These are phyloP conservation scores for Triplophysa tibetana DNA, from an alignment of 2,113 vertebrate species.

Conservation along the genomic window DNA sequence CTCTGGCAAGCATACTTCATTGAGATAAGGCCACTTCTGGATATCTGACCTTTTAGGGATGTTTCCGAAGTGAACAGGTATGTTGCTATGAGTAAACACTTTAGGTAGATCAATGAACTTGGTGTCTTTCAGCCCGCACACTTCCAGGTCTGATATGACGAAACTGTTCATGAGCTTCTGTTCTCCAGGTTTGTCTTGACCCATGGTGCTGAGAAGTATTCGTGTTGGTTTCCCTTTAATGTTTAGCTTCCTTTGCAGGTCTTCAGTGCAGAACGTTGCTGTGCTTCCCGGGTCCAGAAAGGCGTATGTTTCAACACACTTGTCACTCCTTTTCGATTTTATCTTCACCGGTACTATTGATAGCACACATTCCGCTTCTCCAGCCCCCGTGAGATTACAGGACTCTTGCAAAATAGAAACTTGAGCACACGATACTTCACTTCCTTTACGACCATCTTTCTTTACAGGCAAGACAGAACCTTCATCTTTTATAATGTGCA, in stretches of 20 bases:
- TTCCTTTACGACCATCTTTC: neutral
- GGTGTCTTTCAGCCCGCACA: conserved; percentile 20
- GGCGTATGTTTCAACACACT: conserved; percentile 35
- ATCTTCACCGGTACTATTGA: conserved; percentile 34
- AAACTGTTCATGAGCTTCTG: conserved; percentile 21
- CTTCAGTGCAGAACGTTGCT: conserved; percentile 48
- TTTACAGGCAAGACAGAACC: conserved; percentile 2
- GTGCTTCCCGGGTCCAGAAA: conserved; percentile 40
- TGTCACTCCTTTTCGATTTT: conserved; percentile 31
- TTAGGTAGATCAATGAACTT: conserved; percentile 23
- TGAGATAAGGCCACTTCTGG: no score
- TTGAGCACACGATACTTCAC: neutral
- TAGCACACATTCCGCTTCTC: conserved; percentile 10
- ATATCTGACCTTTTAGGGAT: conserved; percentile 31
- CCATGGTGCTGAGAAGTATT: conserved; percentile 38
- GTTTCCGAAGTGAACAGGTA: conserved; percentile 12
- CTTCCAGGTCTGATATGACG: conserved; percentile 27
- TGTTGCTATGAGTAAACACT: conserved; percentile 33
- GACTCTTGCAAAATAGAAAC: conserved; percentile 4
- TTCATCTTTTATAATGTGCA: neutral
- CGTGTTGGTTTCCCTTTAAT: conserved; percentile 26
- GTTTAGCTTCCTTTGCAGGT: conserved; percentile 26
- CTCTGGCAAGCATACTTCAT: no score
- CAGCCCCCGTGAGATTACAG: neutral
- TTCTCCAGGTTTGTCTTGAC: conserved; percentile 1